Evolutionary conservation across 2,888 invertebrate genomes (phyloP).

Genomic region (Tinea trinotella): DNA sequence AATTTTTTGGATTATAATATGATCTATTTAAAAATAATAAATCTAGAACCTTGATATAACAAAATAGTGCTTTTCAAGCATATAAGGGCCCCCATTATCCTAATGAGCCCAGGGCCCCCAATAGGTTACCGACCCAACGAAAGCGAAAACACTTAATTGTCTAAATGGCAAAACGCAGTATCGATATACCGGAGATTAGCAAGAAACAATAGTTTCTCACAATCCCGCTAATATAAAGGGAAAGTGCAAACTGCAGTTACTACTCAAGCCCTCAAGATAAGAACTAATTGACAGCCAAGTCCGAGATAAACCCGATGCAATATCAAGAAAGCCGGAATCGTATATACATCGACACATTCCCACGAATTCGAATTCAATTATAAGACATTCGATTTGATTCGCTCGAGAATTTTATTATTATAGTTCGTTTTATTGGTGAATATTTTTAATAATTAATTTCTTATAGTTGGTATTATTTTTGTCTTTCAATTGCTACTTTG

Average conservation of each 20-base stretch:
- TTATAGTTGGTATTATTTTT: no score
- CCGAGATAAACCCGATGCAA: slow-evolving; percentile 13
- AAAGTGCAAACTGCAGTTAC: slow-evolving; percentile 18
- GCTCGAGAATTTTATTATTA: slow-evolving; percentile 7
- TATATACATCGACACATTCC: slow-evolving; percentile 12
- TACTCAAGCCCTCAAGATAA: slow-evolving; percentile 16
- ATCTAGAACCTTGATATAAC: no score
- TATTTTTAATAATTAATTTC: background rate
- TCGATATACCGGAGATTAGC: slow-evolving; percentile 14
- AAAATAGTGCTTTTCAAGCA: no score
- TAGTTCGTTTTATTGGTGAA: background rate
- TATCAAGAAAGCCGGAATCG: slow-evolving; percentile 9
- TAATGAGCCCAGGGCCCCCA: no score
- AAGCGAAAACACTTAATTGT: background rate
- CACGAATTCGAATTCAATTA: slow-evolving; percentile 16
- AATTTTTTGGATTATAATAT: no score
- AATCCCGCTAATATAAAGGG: slow-evolving; percentile 9
- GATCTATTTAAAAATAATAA: no score
- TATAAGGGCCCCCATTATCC: no score
- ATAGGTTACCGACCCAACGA: no score
- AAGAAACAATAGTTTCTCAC: slow-evolving; percentile 16
- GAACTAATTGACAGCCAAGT: slow-evolving; percentile 16
- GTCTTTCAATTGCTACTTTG: no score
- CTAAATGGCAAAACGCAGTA: slow-evolving; percentile 17
- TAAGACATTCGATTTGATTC: slow-evolving; percentile 8